Conservation (phyloP, 2,113 vertebrate genomes). For the Eptesicus fuscus region DNA sequence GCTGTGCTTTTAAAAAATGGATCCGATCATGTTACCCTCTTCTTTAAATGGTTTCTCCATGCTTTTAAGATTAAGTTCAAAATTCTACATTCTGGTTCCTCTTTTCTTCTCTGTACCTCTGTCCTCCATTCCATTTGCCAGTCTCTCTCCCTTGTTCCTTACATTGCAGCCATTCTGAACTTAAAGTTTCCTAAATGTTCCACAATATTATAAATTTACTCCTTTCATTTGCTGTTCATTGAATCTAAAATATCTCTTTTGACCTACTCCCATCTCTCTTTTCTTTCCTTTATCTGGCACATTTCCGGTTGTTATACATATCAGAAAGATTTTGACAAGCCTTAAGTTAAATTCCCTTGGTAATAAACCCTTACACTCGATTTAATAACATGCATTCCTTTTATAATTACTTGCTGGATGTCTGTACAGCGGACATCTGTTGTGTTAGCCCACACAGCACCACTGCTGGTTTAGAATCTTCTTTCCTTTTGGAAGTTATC, state of each 20-base stretch:
- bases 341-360: neutral
- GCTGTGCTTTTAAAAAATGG: neutral
- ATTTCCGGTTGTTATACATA: neutral
- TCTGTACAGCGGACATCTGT: neutral
- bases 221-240: neutral
- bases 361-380: neutral
- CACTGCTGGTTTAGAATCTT: neutral
- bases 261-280: neutral
- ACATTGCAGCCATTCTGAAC: neutral
- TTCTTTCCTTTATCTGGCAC: neutral
- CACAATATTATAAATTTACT: neutral
- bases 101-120: neutral
- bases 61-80: neutral
- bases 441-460: neutral
- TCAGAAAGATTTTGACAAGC: neutral
- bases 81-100: neutral
- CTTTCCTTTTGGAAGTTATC: neutral
- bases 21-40: neutral
- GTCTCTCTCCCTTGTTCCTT: neutral
- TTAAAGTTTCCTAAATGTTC: neutral
- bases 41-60: neutral
- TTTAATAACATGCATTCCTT: neutral
- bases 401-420: neutral
- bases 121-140: neutral
- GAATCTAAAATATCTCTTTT: neutral